A percentile compares a stretch with the other conserved stretches of the same genome.
Conservation (phyloP, 2,113 vertebrate genomes). For the Syrmaticus mikado region DNA sequence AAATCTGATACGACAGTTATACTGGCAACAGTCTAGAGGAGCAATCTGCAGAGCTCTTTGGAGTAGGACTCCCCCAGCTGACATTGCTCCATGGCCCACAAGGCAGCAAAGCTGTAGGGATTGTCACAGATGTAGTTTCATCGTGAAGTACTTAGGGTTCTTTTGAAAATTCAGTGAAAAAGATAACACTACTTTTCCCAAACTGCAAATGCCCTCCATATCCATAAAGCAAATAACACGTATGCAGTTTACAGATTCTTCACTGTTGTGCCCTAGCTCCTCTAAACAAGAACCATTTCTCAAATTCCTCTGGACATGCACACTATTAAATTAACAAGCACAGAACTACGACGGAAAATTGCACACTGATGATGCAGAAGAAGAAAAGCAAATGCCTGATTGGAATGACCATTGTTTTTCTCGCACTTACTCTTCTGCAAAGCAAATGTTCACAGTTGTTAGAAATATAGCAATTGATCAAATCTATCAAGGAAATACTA, state of each 20-base stretch:
- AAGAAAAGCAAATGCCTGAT: neutral
- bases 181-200: neutral
- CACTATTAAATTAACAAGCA: neutral
- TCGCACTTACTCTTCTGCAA: too few species aligned
- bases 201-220: neutral
- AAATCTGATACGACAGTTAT: neutral
- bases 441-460: too few species aligned
- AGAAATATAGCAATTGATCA: too few species aligned
- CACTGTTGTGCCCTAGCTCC: neutral
- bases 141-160: neutral
- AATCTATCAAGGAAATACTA: too few species aligned
- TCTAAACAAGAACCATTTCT: neutral
- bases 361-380: neutral
- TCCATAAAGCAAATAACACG: rapidly evolving
- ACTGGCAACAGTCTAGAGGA: neutral
- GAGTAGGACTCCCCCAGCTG: neutral
- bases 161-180: neutral
- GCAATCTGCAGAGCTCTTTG: neutral
- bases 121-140: neutral
- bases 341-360: neutral
- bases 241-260: neutral
- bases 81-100: neutral
- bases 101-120: neutral
- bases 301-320: neutral
- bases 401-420: neutral